phyloP scores from a whole-genome alignment of 2,113 vertebrate genomes.

The Gopherus flavomarginatus region DNA sequence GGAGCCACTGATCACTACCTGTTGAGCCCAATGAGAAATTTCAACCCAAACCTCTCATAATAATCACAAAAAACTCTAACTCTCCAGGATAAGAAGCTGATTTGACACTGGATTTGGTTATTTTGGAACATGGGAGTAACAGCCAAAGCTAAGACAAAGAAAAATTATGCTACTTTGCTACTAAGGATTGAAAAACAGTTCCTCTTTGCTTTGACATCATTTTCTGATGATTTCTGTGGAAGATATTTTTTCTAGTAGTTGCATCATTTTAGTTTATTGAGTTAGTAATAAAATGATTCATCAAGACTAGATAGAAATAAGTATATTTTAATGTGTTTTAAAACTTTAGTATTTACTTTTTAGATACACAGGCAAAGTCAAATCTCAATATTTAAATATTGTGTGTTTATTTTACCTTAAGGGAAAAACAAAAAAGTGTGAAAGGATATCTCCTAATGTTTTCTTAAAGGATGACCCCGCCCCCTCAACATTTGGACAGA shows the following conservation, averaged over 20 bases:
- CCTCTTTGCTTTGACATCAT: not conserved
- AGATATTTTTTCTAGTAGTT: not conserved
- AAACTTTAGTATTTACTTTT: not conserved
- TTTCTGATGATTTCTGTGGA: not conserved
- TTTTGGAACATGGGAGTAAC: not conserved
- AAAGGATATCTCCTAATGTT: not conserved
- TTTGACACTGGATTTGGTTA: conserved; percentile 37
- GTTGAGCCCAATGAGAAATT: not conserved
- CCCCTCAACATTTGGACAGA: not conserved
- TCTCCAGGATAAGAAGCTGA: conserved; percentile 22
- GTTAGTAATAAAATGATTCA: not conserved
- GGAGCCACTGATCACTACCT: too few species aligned
- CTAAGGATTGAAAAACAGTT: not conserved
- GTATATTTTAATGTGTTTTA: not conserved
- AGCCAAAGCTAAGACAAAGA: conserved; percentile 7
- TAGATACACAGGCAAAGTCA: not conserved
- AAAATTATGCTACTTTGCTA: not conserved
- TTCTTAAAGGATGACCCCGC: not conserved
- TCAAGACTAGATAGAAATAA: not conserved
- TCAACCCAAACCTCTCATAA: not conserved
- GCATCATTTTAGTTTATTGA: not conserved
- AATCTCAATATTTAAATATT: not conserved
- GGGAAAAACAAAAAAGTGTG: not conserved
- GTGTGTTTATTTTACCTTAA: not conserved
- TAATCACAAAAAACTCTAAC: conserved; percentile 13